These are phyloP conservation scores for Luperina nickerlii DNA, from an alignment of 2,888 invertebrate species.

Conservation along the genomic window DNA sequence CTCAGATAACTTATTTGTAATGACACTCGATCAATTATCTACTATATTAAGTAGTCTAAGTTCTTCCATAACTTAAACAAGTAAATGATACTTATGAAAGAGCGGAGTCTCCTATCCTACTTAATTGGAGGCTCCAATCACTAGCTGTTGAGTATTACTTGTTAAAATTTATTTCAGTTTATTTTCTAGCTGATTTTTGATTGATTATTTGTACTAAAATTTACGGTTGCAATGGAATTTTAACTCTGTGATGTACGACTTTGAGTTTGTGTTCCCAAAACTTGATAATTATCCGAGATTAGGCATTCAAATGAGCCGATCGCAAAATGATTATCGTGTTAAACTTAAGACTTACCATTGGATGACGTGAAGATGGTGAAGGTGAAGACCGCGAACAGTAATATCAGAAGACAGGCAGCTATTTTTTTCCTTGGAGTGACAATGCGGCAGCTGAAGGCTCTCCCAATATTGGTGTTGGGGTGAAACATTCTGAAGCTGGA, in stretches of 20 bases:
- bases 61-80: neutral
- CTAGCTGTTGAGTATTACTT: neutral
- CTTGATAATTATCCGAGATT: neutral
- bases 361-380: constrained; percentile 30
- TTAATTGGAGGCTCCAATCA: neutral
- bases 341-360: constrained; percentile 37
- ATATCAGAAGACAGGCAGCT: constrained; percentile 21
- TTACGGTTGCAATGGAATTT: neutral
- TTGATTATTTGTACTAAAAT: neutral
- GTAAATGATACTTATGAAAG: neutral
- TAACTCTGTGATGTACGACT: neutral
- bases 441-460: constrained; percentile 12
- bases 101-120: neutral
- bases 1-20: neutral
- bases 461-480: neutral
- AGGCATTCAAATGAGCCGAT: neutral
- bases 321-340: neutral
- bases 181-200: neutral
- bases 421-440: constrained; percentile 44
- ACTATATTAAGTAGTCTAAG: neutral
- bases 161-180: neutral
- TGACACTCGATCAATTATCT: neutral
- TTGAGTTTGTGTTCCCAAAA: neutral
- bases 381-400: constrained; percentile 32
- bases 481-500: constrained; percentile 33